phyloP scores from a whole-genome alignment of 2,113 vertebrate genomes.

The Tupaia chinensis region DNA sequence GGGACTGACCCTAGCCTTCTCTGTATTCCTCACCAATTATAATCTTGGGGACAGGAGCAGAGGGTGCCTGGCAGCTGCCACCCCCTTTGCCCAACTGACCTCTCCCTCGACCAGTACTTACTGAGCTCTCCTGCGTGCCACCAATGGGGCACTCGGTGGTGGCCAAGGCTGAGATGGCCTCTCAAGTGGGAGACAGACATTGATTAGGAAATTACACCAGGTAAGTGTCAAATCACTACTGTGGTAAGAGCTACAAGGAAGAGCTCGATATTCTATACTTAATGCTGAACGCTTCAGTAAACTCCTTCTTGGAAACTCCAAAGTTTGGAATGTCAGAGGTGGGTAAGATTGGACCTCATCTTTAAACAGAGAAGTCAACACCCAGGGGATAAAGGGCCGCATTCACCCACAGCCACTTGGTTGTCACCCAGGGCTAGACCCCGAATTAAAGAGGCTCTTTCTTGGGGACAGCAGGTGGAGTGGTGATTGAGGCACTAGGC shows the following conservation, averaged over 20 bases:
- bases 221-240: not conserved
- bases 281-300: not conserved
- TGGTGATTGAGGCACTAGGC: too few species aligned
- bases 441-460: not conserved
- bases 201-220: not conserved
- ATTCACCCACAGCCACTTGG: not conserved
- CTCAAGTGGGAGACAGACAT: not conserved
- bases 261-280: not conserved
- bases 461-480: not conserved
- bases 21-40: not conserved
- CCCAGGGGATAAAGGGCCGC: not conserved
- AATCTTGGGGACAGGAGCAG: not conserved
- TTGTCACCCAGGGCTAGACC: not conserved
- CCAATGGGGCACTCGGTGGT: not conserved
- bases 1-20: not conserved
- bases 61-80: not conserved
- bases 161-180: not conserved
- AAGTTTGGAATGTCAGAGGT: not conserved
- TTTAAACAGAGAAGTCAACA: not conserved
- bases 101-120: not conserved
- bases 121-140: not conserved
- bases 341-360: not conserved
- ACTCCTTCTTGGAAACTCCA: not conserved
- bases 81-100: not conserved
- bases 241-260: not conserved